Evolutionary conservation across 92 coral and sea anemone species (phyloP).

Genomic region (Hydrozoanthus gracilis): DNA sequence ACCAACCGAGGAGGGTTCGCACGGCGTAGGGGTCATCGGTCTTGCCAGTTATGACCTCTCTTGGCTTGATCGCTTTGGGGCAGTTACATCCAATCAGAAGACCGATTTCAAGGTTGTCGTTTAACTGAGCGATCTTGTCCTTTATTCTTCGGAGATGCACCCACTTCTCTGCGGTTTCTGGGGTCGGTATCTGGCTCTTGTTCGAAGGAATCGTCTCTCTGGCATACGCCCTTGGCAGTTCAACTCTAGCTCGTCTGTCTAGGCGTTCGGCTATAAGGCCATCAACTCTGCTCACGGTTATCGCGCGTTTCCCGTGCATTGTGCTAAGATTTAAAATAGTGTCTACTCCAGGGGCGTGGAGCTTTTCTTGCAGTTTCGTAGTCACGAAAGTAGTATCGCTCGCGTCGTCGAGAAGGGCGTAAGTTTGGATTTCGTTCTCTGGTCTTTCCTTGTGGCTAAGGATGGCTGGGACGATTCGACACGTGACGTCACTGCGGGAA

Average conservation of each 20-base stretch:
- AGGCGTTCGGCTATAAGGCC: constrained; percentile 32
- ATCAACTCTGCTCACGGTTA: constrained; percentile 32
- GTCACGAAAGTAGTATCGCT: constrained; percentile 54
- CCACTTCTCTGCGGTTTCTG: constrained; percentile 28
- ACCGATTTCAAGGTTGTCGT: neutral
- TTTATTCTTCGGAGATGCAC: constrained; percentile 21
- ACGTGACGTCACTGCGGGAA: constrained; percentile 11
- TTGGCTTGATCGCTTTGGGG: neutral
- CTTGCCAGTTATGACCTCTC: neutral
- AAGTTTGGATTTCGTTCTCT: constrained; percentile 1
- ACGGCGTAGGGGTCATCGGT: neutral
- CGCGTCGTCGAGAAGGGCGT: constrained; percentile 56
- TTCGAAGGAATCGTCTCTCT: constrained; percentile 23
- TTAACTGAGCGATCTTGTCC: neutral
- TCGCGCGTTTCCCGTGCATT: constrained; percentile 47
- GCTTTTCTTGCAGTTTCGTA: constrained; percentile 9
- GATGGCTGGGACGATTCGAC: constrained; percentile 44
- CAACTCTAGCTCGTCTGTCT: neutral
- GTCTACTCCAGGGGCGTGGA: constrained; percentile 20
- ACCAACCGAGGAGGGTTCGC: neutral
- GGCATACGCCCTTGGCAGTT: constrained; percentile 35
- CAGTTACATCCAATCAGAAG: neutral
- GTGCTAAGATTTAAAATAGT: constrained; percentile 40
- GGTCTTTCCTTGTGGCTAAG: constrained; percentile 50
- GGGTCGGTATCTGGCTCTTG: constrained; percentile 36